phyloP scores from a whole-genome alignment of 2,797 vertebrate genomes.

The Carduelis carduelis region DNA sequence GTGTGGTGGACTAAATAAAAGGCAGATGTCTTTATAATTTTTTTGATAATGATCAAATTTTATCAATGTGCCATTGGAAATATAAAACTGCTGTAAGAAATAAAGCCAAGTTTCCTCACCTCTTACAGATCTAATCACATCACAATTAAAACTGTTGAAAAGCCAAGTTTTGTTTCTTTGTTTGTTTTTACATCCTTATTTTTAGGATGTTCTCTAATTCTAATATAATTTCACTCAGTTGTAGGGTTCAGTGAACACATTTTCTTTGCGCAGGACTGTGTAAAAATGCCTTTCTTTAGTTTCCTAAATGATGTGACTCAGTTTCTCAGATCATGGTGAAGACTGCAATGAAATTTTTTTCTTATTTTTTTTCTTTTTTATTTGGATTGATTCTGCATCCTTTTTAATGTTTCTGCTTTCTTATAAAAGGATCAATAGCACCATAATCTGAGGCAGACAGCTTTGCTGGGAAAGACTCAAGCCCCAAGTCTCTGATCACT shows the following conservation, averaged over 20 bases:
- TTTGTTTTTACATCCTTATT: neutral
- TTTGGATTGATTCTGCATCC: neutral
- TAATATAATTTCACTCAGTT: neutral
- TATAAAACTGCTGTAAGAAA: neutral
- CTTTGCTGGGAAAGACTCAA: neutral
- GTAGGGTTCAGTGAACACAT: neutral
- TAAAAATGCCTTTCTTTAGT: neutral
- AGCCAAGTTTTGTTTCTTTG: neutral
- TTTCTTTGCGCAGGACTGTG: neutral
- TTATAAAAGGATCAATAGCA: neutral
- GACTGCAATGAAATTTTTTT: neutral
- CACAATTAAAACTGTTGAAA: neutral
- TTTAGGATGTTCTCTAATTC: neutral
- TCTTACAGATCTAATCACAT: neutral
- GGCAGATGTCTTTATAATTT: neutral
- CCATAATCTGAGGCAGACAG: accelerated
- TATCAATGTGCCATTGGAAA: neutral
- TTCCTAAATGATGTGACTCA: neutral
- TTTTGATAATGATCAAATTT: neutral
- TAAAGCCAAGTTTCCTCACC: neutral
- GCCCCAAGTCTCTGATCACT: neutral
- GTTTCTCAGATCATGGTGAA: neutral
- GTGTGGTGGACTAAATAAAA: neutral
- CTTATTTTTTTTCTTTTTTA: accelerated
- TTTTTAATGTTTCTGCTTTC: neutral